Evolutionary conservation across 2,888 invertebrate genomes (phyloP), one percentile per base, ranked within the genome.

Genomic region (Nephrocerus scutellatus): DNA sequence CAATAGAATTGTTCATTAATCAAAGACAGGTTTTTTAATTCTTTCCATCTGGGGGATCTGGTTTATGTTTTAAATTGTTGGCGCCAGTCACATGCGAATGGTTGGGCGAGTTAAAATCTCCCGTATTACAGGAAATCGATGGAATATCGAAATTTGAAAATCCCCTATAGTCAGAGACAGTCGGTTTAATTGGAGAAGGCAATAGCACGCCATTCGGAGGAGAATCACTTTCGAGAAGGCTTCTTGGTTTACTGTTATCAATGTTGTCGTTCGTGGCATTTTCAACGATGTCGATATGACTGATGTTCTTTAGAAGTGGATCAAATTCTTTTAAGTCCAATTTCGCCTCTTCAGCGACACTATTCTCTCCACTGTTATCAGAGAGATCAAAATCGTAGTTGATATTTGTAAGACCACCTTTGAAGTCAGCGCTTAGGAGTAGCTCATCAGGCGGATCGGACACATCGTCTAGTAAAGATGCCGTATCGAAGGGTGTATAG

Each of bases 331-430:
- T 62, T 9, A 68, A 51, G 43, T 63, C 62, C 2, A 62, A 40
- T 45, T 63, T 71, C 3, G 51, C 33, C 7, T 63, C 63, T 21
- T 82, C 83, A 0, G 77, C 77, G 16, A 76, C 69, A 49, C 82
- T 82, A 54, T 82, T 82, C 7, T 84, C 84, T 0, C 75, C 80
- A 52, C 82, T 83, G 25, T 80, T 68, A 62, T 84, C 84, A 4
- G 83, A 83, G 41, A 83, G 68, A 60, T 84, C 83, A 39, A 84
- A 82, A 50, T 84, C 84, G 48, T 84, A 84, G 59, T 83, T 83
- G 10, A 84, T 76, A 53, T 80, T 79, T 16, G 79, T 76, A 18
- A 84, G 60, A 0, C 79, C 79, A 10, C 79, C 73, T 1, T 73
- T 71, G 22, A 77, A 65, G 41, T 75, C 73, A 6, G 74, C 47